A percentile compares a stretch with the other conserved stretches of the same genome.
Evolutionary conservation across 2,113 vertebrate species (phyloP).

Genomic region (Amphiprion ocellaris): DNA sequence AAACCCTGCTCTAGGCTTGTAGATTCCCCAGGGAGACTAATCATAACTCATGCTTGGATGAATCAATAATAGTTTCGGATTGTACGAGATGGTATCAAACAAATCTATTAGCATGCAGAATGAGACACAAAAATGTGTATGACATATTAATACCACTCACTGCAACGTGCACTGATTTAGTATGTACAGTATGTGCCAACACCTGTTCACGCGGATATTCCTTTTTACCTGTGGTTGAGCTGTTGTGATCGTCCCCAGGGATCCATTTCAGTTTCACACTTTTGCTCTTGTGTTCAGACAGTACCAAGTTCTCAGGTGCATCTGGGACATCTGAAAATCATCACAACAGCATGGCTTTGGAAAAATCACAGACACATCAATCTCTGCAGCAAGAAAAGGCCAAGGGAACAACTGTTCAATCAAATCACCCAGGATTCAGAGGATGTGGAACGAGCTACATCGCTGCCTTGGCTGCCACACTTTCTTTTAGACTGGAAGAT

Average conservation of each 20-base stretch:
- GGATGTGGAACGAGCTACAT: constrained; percentile 53
- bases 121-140: constrained; percentile 6
- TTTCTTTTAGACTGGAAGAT: constrained; percentile 17
- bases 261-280: constrained; percentile 92
- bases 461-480: background rate
- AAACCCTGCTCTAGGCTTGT: constrained; percentile 49
- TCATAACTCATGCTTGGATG: constrained; percentile 52
- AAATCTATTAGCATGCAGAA: constrained; percentile 35
- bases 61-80: constrained; percentile 62
- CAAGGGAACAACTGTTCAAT: constrained; percentile 36
- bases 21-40: constrained; percentile 46
- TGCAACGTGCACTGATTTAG: background rate
- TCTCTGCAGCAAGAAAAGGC: constrained; percentile 33
- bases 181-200: background rate
- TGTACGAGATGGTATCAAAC: constrained; percentile 49
- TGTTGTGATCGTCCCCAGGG: constrained; percentile 90
- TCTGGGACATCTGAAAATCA: constrained; percentile 90
- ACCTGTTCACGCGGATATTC: constrained; percentile 23
- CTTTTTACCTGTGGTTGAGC: constrained; percentile 88
- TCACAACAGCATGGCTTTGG: constrained; percentile 44
- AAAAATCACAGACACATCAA: constrained; percentile 46
- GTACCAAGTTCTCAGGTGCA: constrained; percentile 87
- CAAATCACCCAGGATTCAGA: constrained; percentile 16
- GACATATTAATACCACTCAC: constrained; percentile 18
- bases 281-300: constrained; percentile 88